A percentile compares a stretch with the other conserved stretches of the same genome.
These are phyloP conservation scores for Nemoura dubitans DNA, from an alignment of 2,888 invertebrate species.

Conservation along the genomic window DNA sequence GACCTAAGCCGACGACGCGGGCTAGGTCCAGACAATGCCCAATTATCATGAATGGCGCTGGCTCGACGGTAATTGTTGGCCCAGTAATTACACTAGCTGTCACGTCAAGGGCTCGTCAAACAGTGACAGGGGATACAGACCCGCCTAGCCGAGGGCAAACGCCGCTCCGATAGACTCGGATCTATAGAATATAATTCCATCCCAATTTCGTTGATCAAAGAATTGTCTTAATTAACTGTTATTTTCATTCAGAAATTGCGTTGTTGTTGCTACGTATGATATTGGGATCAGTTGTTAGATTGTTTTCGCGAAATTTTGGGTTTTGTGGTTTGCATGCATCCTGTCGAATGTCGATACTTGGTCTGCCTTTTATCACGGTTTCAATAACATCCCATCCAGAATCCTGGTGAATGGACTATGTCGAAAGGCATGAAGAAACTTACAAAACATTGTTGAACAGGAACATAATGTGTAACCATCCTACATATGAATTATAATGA, in stretches of 20 bases:
- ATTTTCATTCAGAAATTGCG: slow-evolving; percentile 32
- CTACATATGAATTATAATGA: too few species aligned
- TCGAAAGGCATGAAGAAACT: too few species aligned
- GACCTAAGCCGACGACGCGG: not conserved
- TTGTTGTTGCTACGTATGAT: not conserved
- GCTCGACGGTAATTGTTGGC: slow-evolving; percentile 42
- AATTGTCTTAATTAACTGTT: slow-evolving; percentile 12
- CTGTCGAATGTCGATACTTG: not conserved
- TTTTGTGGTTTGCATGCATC: slow-evolving; percentile 22
- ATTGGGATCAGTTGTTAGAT: not conserved
- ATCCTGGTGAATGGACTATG: too few species aligned
- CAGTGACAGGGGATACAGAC: slow-evolving; percentile 53
- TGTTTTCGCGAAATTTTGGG: not conserved
- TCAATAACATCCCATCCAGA: too few species aligned
- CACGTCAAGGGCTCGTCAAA: slow-evolving; percentile 47
- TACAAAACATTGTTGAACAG: too few species aligned
- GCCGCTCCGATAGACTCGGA: slow-evolving; percentile 43
- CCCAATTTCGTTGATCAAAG: slow-evolving; percentile 8
- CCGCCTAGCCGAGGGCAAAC: slow-evolving; percentile 41
- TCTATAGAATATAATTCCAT: too few species aligned
- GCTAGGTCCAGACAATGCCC: slow-evolving; percentile 27
- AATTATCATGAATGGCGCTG: slow-evolving; percentile 37
- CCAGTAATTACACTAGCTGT: slow-evolving; percentile 48
- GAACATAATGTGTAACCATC: too few species aligned
- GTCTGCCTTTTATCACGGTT: not conserved